Conservation (phyloP, 2,888 invertebrate genomes). For the Tiphia femorata region DNA sequence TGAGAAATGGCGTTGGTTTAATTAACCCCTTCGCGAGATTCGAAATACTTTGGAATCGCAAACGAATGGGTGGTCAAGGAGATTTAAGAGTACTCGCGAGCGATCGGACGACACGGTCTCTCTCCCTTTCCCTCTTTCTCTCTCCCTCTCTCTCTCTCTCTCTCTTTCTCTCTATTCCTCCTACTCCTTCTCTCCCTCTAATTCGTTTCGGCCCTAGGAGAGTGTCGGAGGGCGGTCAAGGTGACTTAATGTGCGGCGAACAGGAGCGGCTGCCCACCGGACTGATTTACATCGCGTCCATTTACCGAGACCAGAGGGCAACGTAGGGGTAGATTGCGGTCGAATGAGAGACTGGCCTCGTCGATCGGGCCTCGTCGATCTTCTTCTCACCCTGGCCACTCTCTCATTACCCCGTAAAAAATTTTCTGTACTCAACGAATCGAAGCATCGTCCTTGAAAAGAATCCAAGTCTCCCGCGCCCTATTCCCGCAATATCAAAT, state of each 20-base stretch:
- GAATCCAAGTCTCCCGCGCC: not conserved
- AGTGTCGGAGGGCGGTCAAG: conserved; percentile 51
- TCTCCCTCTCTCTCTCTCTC: too few relatives aligned
- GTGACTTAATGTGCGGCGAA: conserved; percentile 66
- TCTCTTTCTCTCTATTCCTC: conserved; percentile 2
- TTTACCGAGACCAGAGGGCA: conserved; percentile 49
- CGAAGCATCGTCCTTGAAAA: too few relatives aligned
- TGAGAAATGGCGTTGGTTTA: too few relatives aligned
- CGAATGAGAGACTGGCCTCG: conserved; percentile 6
- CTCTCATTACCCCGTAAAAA: not conserved
- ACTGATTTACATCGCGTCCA: conserved; percentile 67
- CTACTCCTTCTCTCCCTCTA: not conserved
- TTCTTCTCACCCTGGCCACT: not conserved
- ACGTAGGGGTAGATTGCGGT: conserved; percentile 29
- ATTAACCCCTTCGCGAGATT: too few relatives aligned
- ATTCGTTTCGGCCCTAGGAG: conserved; percentile 22
- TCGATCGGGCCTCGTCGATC: conserved; percentile 11
- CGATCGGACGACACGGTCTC: too few relatives aligned
- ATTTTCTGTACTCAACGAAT: too few relatives aligned
- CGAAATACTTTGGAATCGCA: too few relatives aligned
- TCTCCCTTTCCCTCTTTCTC: too few relatives aligned
- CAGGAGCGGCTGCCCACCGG: conserved; percentile 62
- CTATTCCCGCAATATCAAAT: not conserved
- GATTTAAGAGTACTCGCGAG: too few relatives aligned
- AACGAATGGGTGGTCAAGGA: too few relatives aligned